Evolutionary conservation across 2,797 vertebrate species (phyloP), one percentile per base, ranked within the genome.

Genomic region (Buceros bicornis): DNA sequence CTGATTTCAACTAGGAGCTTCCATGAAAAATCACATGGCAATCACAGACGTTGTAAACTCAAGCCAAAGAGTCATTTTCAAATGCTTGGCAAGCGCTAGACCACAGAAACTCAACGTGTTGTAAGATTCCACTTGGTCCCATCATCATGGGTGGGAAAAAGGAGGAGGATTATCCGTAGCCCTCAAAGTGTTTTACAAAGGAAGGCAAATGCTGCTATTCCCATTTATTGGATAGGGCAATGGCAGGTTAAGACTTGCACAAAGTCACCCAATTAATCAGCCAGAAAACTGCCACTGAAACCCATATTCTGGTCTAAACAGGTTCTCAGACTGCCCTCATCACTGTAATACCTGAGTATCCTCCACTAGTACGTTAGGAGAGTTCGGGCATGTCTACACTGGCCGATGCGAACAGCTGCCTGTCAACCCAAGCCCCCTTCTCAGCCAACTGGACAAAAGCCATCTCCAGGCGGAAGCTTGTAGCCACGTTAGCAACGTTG

Each of bases 121-220:
- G 50, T 89, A 97, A 96, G 95, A 92, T 92, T 96, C 92, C 83
- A 77, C 92, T 96, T 82, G 89, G 95, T 96, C 96, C 95, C 89
- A 91, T 97, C 96, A 96, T 96, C 93, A 94, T 87, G 95, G 92
- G 95, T 96, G 95, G 93, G 93, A 96, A 96, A 95, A 95, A 94
- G 72, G 89, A 97, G 92, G 45, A 89, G 90, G 95, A 96, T 96
- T 95, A 97, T 74, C 90, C 43, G 0, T 93, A 96, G 93, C 95
- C 95, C 95, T 96, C 92, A 95, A 89, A 95, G 89, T 94, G 74
- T 94, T 97, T 96, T 94, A 96, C 45, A 40, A 93, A 97, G 95
- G 71, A 69, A 94, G 80, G 91, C 91, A 96, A 95, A 89, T 92
- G 95, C 74, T 93, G 72, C 93, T 92, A 85, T 96, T 94, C 87